Evolutionary conservation across 2,113 vertebrate species (phyloP), one percentile per base, ranked within the genome.

Genomic region (Leuciscus idus): DNA sequence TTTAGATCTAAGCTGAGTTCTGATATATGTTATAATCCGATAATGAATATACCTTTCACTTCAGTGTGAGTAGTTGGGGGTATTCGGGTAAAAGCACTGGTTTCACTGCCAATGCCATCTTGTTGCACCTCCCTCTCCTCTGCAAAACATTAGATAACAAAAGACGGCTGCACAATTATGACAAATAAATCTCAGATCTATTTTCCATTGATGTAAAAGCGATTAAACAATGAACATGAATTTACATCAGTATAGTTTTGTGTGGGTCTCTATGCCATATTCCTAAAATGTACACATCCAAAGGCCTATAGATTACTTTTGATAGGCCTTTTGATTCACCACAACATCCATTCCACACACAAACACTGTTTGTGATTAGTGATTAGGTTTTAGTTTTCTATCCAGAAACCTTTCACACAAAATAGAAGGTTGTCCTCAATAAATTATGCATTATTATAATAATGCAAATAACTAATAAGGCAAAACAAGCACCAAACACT

Each of bases 31-130:
- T 50, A 17, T 75, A 2, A 46, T 23, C 5, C 0, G 1, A 23
- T 26, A 17, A 46, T 2, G 9, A 55, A 77, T 9, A 9, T 61
- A 13, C 17, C 21, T 62, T 30, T 72, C 85, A 84, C 89, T 57
- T 90, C 92, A 0, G 89, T 87, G 17, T 82, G 62, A 55, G 86
- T 88, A 84, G 88, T 12, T 17, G 88, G 84, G 13, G 83, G 59
- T 0, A 94, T 73, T 43, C 93, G 90, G 23, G 89, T 93, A 91
- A 94, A 94, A 89, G 94, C 94, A 0, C 93, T 94, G 2, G 1
- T 90, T 86, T 89, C 66, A 8, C 93, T 93, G 88, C 91, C 92
- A 68, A 94, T 68, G n/a, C 78, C 10, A 1, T 91, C 89, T 36
- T 74, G 10, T 66, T 82, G 84, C 4, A 85, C 57, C 39, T 90